phyloP scores from a whole-genome alignment of 2,888 invertebrate genomes.

The Synanthedon formicaeformis region DNA sequence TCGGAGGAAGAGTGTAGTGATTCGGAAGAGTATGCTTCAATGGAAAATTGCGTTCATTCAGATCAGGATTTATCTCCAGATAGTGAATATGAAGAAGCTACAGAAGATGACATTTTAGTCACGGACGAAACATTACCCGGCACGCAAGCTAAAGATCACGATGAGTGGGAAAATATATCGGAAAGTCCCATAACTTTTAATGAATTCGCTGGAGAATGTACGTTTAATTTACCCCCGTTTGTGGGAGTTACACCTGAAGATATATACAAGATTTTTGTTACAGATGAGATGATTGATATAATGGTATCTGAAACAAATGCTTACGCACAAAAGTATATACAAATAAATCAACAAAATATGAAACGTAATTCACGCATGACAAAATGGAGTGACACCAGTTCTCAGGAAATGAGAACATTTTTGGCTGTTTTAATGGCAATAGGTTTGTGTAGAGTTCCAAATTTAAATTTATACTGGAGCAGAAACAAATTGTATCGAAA shows the following conservation, averaged over 20 bases:
- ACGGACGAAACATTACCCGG: slow-evolving; percentile 8
- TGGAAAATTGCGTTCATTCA: slow-evolving; percentile 8
- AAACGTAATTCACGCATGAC: not conserved
- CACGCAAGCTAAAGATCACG: slow-evolving; percentile 8
- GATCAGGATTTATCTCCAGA: slow-evolving; percentile 7
- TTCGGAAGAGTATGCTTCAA: slow-evolving; percentile 8
- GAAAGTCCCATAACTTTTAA: slow-evolving; percentile 8
- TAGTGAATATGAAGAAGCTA: slow-evolving; percentile 5
- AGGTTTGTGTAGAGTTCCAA: not conserved
- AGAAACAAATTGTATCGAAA: no score
- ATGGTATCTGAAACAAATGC: not conserved
- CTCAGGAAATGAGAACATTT: not conserved
- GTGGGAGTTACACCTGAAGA: not conserved
- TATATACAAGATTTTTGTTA: no score
- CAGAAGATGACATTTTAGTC: slow-evolving; percentile 8
- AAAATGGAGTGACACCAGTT: not conserved
- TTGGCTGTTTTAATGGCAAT: not conserved
- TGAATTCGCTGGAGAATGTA: slow-evolving; percentile 9
- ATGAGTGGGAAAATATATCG: slow-evolving; percentile 10
- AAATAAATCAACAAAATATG: not conserved
- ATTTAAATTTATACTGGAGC: not conserved
- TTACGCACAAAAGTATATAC: not conserved
- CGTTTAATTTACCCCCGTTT: slow-evolving; percentile 9
- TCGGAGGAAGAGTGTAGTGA: slow-evolving; percentile 5
- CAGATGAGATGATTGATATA: no score